Evolutionary conservation across 1,140 invertebrate species (phyloP).

Genomic region (Brachionus calyciflorus): DNA sequence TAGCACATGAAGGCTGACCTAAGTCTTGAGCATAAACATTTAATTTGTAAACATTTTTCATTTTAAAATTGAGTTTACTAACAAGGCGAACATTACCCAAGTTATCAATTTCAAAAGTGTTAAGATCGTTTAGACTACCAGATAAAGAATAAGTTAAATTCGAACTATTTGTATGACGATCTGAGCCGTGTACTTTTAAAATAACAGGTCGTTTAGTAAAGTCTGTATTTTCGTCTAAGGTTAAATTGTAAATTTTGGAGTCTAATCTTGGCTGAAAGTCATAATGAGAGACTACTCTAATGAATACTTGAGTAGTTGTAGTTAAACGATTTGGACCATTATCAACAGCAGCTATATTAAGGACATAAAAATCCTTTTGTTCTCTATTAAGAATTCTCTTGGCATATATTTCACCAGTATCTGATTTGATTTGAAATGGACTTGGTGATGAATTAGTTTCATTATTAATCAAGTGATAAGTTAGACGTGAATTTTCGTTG

Average conservation of each 20-base stretch:
- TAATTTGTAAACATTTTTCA: conserved; percentile 26
- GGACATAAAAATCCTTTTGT: not conserved
- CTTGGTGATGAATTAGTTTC: not conserved
- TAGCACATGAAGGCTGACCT: not conserved
- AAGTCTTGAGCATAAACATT: not conserved
- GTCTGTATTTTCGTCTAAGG: conserved; percentile 17
- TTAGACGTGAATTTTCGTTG: not conserved
- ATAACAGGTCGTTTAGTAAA: conserved; percentile 15
- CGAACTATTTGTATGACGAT: not conserved
- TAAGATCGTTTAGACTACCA: conserved; percentile 28
- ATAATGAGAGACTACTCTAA: not conserved
- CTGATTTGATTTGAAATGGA: conserved; percentile 43
- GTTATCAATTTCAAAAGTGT: conserved; percentile 43
- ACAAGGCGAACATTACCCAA: not conserved
- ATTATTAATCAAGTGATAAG: conserved; percentile 21
- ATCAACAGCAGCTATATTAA: not conserved
- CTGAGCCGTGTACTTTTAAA: not conserved
- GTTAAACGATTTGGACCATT: not conserved
- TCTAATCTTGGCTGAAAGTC: conserved; percentile 8
- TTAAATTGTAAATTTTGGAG: not conserved
- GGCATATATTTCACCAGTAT: conserved; percentile 42
- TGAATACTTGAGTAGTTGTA: not conserved
- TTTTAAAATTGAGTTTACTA: conserved; percentile 7
- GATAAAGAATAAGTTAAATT: conserved; percentile 14
- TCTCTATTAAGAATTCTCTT: conserved; percentile 26